Conservation (phyloP, 2,888 invertebrate species). For the Thumatha senex region DNA sequence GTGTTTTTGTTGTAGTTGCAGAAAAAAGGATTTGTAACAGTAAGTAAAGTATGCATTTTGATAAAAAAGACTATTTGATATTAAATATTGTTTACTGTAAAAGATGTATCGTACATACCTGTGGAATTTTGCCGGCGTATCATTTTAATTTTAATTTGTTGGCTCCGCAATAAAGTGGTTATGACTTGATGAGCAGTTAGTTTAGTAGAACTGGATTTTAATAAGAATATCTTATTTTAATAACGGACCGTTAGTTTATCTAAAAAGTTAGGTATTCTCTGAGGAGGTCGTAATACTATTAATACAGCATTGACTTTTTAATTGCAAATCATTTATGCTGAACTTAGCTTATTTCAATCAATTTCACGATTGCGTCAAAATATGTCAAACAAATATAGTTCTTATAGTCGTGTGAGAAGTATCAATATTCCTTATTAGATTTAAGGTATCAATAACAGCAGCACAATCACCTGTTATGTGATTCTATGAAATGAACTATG, state of each 20-base stretch:
- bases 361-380: conserved; percentile 25
- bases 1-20: conserved; percentile 29
- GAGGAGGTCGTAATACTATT: conserved; percentile 14
- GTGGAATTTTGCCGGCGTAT: conserved; percentile 17
- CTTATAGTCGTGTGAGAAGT: neutral
- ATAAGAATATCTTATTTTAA: conserved; percentile 1
- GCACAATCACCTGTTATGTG: conserved; percentile 1
- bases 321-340: conserved; percentile 8
- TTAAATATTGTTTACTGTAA: neutral
- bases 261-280: conserved; percentile 16
- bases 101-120: neutral
- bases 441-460: neutral
- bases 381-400: conserved; percentile 7
- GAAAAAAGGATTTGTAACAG: conserved; percentile 31
- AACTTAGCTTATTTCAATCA: conserved; percentile 12
- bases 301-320: conserved; percentile 35
- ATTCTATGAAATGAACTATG: conserved; percentile 18
- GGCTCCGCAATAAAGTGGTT: conserved; percentile 26
- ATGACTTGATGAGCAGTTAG: conserved; percentile 3
- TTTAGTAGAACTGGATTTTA: conserved; percentile 8
- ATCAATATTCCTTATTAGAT: conserved; percentile 5
- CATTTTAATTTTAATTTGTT: conserved; percentile 33
- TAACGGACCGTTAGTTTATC: conserved; percentile 5
- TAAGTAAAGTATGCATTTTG: conserved; percentile 17
- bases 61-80: conserved; percentile 1